Evolutionary conservation across 2,113 vertebrate species (phyloP).

Genomic region (Colossoma macropomum): DNA sequence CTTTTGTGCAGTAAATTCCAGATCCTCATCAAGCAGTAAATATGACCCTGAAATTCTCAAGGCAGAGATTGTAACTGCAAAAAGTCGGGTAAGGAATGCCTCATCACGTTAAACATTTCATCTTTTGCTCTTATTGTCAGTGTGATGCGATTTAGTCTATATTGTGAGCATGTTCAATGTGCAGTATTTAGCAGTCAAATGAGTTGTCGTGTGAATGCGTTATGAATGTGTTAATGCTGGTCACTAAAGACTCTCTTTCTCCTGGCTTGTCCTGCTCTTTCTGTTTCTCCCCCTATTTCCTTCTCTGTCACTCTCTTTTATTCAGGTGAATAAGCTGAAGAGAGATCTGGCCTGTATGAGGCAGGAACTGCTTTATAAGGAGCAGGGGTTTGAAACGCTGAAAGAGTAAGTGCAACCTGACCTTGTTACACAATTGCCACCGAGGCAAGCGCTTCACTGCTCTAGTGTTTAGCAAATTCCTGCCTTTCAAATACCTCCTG

Average conservation of each 20-base stretch:
- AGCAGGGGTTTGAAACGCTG: constrained; percentile 92
- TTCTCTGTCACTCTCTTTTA: constrained; percentile 32
- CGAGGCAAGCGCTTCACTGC: constrained; percentile 12
- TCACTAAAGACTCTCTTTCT: not conserved
- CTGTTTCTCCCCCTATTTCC: not conserved
- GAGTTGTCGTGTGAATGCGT: not conserved
- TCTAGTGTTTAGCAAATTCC: constrained; percentile 20
- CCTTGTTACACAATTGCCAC: constrained; percentile 28
- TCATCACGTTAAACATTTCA: not conserved
- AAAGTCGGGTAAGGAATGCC: constrained; percentile 87
- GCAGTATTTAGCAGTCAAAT: not conserved
- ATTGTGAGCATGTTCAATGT: not conserved
- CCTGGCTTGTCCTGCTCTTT: not conserved
- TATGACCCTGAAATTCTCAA: constrained; percentile 99
- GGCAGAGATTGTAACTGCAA: constrained; percentile 95
- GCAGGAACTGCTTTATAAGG: constrained; percentile 94
- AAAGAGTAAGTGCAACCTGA: constrained; percentile 84
- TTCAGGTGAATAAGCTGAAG: constrained; percentile 95
- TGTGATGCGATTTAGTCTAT: constrained; percentile 20
- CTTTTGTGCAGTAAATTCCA: constrained; percentile 87
- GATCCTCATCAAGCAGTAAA: constrained; percentile 94
- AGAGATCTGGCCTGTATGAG: constrained; percentile 93
- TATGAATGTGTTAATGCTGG: not conserved
- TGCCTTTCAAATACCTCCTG: constrained; percentile 6
- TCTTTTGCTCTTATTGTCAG: not conserved